Evolutionary conservation across 30 jellyfish, hydroid and myxozoan genomes (phyloP), one percentile per base, ranked within the genome.

Genomic region (Morbakka virulenta): DNA sequence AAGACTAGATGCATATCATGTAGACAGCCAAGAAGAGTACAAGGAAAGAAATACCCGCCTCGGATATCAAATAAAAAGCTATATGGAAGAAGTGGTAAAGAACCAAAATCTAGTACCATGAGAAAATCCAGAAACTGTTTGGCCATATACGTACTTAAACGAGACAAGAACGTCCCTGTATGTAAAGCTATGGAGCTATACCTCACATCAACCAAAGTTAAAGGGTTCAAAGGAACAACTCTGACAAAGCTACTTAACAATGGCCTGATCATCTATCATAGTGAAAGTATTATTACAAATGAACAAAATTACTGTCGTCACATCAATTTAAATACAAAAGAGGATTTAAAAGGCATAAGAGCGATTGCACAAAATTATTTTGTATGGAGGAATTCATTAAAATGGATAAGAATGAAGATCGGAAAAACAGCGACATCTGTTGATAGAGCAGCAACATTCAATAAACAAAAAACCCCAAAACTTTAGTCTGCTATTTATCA

Each of bases 261-360:
- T n/a, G n/a, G n/a, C n/a, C n/a, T n/a, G n/a, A n/a, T n/a, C n/a
- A n/a, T n/a, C n/a, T n/a, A n/a, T n/a, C n/a, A n/a, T n/a, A n/a
- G n/a, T n/a, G n/a, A n/a, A n/a, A n/a, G n/a, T n/a, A n/a, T n/a
- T n/a, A 70, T 70, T 33, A 49, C 72, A 70, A 48, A 69, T 33
- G 82, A 70, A 35, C 74, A 70, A 36, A 70, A 41, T 70, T 70
- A 34, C 82, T 70, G 82, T 47, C 82, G 50, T 70, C 47, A 70
- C 22, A 12, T 50, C 2, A 70, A 70, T 26, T 70, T 41, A 34
- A 70, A 70, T 70, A 70, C 73, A 69, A 70, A 70, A 70, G 82
- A 70, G 26, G 82, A 70, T 35, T 70, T 70, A 33, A 50, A 70
- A 70, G 75, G 50, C 47, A 24, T 70, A 70, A 70, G 82, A 70